Evolutionary conservation across 2,797 vertebrate species (phyloP).

Genomic region (Cryptoblepharus egeriae): DNA sequence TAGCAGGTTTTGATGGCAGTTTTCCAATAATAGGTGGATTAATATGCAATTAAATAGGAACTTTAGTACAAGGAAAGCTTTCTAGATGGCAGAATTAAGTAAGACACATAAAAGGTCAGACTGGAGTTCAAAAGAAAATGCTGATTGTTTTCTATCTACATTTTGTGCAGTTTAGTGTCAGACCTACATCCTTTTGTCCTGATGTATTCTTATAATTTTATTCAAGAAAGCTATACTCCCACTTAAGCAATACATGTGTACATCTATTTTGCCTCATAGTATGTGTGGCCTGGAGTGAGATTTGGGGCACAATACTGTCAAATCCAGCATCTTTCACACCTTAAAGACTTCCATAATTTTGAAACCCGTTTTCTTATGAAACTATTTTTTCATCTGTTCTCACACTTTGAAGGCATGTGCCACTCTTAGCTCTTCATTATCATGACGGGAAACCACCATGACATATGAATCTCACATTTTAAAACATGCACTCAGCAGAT

Average conservation of each 20-base stretch:
- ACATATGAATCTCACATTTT: slow-evolving; percentile 3
- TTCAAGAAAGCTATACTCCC: neutral
- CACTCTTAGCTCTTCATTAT: neutral
- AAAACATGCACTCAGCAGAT: slow-evolving; percentile 22
- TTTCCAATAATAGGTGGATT: neutral
- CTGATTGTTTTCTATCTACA: neutral
- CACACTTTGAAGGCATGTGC: neutral
- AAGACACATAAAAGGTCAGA: neutral
- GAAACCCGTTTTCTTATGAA: neutral
- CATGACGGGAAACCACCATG: slow-evolving; percentile 2
- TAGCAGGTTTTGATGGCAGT: neutral
- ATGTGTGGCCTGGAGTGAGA: slow-evolving; percentile 3
- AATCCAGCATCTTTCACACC: neutral
- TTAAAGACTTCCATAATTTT: neutral
- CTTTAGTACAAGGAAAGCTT: neutral
- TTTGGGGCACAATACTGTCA: neutral
- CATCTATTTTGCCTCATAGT: neutral
- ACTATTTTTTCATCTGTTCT: neutral
- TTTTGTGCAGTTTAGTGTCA: too few relatives aligned
- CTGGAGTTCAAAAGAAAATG: neutral
- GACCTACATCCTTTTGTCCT: neutral
- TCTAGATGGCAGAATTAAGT: neutral
- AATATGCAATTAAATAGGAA: neutral
- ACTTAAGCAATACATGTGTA: neutral
- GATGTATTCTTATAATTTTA: neutral